Percentiles rank a stretch among this genome's conserved stretches.
Evolutionary conservation across 2,888 invertebrate species (phyloP).

Genomic region (Folsomia manolachei): DNA sequence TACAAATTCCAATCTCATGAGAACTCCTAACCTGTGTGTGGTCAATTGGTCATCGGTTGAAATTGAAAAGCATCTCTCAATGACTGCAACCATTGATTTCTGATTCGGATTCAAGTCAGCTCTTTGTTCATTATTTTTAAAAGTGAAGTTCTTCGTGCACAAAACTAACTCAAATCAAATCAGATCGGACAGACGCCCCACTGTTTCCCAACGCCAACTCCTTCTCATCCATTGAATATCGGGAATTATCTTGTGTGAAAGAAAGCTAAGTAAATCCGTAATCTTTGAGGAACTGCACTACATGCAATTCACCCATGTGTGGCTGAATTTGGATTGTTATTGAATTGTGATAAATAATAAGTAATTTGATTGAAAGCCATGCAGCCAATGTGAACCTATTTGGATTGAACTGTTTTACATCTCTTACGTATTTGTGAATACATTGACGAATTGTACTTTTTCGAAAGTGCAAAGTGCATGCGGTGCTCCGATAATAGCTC

Average conservation of each 20-base stretch:
- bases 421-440: no score
- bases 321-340: neutral
- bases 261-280: neutral
- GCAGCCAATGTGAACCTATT: neutral
- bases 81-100: neutral
- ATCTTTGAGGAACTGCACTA: neutral
- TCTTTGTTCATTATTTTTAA: neutral
- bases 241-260: neutral
- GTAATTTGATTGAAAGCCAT: neutral
- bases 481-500: no score
- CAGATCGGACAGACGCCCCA: neutral
- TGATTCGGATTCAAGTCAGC: neutral
- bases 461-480: no score
- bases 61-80: neutral
- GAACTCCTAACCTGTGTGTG: neutral
- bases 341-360: neutral
- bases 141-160: neutral
- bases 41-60: neutral
- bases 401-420: neutral
- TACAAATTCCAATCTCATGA: neutral
- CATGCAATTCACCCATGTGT: neutral
- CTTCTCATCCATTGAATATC: neutral
- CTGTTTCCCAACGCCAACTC: neutral
- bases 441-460: no score
- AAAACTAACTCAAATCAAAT: no score